A percentile compares a stretch with the other conserved stretches of the same genome.
These are phyloP conservation scores for Cottoperca gobio DNA, from an alignment of 2,797 vertebrate species.

Conservation along the genomic window DNA sequence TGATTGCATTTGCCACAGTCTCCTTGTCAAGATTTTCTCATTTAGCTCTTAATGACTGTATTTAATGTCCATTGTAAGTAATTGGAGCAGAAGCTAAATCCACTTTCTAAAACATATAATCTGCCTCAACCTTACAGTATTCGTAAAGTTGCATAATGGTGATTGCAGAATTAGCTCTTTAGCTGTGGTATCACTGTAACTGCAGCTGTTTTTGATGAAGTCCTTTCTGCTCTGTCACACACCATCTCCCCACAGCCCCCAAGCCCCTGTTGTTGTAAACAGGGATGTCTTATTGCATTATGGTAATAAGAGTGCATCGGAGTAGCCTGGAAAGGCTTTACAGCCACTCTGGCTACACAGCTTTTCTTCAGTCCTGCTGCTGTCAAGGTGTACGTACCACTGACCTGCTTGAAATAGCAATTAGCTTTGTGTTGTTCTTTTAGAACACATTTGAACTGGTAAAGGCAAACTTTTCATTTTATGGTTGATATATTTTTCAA, in stretches of 20 bases:
- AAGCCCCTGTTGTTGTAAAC: slow-evolving; percentile 66
- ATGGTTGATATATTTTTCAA: background rate
- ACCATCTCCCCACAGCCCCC: slow-evolving; percentile 42
- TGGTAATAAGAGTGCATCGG: slow-evolving; percentile 60
- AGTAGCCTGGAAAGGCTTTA: slow-evolving; percentile 50
- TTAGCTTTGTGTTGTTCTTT: slow-evolving; percentile 7
- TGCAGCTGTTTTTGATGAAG: slow-evolving; percentile 56
- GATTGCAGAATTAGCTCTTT: slow-evolving; percentile 28
- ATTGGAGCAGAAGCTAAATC: slow-evolving; percentile 16
- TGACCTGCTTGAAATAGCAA: slow-evolving; percentile 45
- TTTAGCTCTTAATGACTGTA: slow-evolving; percentile 22
- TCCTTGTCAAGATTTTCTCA: slow-evolving; percentile 5
- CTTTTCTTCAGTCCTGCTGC: slow-evolving; percentile 31
- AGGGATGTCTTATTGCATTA: slow-evolving; percentile 67
- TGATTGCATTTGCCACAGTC: slow-evolving; percentile 20
- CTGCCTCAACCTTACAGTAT: slow-evolving; percentile 14
- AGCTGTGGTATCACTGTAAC: slow-evolving; percentile 34
- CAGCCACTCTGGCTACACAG: slow-evolving; percentile 22
- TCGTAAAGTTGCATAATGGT: slow-evolving; percentile 21
- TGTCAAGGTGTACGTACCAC: slow-evolving; percentile 33
- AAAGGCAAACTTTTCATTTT: background rate
- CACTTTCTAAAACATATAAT: slow-evolving; percentile 13
- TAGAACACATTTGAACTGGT: background rate
- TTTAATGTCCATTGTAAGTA: slow-evolving; percentile 18
- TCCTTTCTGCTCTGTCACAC: slow-evolving; percentile 49